Base-by-base conservation (phyloP, 2,888 invertebrate genomes). In the Ectemnius cavifrons region DNA sequence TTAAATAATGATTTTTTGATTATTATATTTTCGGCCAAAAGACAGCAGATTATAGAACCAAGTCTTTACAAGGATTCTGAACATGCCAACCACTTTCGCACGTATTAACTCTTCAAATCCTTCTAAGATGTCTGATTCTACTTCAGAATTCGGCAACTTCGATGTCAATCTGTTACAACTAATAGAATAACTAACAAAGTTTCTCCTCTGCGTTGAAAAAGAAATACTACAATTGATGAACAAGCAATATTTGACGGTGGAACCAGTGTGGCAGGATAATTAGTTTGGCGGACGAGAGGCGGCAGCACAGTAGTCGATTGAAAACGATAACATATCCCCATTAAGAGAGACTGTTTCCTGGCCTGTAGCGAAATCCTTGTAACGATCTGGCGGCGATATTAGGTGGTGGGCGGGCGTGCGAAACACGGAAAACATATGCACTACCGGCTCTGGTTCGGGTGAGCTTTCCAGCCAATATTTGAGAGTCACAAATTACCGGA, bases 401-500 rank as follows among this genome's bases (percentile, higher is more conserved):
- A 76, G 73, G 28, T 16, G 52, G 47, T 20, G 46, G 14, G 11
- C 8, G 37, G 37, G 6, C 37, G 49, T 20, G 16, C 23, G 56
- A 59, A 61, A 78, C 73, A 63, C n/a, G 57, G 68, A 73, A 72
- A 77, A 79, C 78, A 74, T 76, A 81, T 67, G 74, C 69, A 61
- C 23, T 60, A 4, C n/a, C 28, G 66, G 52, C 0, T 23, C 23
- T 37, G 49, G 8, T 0, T 4, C 37, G 5, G 37, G 37, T 37
- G 37, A 37, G 37, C 37, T 37, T 37, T 37, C 68, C 57, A 72
- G 75, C 68, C 81, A 82, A 82, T 82, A 82, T 78, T 80, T 64
- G 82, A 71, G 65, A 69, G 79, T 75, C 76, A 71, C 73, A 80
- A 80, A 82, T 82, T 78, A 59, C 63, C 67, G 6, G 52, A 46